Percentiles rank a stretch among this genome's conserved stretches.
Evolutionary conservation across 2,888 invertebrate species (phyloP).

Genomic region (Mellilla xanthometata): DNA sequence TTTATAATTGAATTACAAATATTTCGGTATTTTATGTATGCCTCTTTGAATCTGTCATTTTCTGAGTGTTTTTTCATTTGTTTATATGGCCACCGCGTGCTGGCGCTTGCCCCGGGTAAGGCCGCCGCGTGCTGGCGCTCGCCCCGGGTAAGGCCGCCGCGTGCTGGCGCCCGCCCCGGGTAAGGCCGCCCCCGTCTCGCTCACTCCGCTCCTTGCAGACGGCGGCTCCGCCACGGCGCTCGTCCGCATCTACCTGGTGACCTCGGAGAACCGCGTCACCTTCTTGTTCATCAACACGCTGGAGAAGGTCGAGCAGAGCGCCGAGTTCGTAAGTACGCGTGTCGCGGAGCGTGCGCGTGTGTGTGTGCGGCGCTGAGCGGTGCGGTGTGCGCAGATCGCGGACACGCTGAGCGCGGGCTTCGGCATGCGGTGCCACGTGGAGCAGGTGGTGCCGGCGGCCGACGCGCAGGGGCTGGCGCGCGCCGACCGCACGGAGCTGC

Average conservation of each 20-base stretch:
- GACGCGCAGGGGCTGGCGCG: constrained; percentile 56
- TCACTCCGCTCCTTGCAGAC: constrained; percentile 41
- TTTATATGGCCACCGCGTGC: no score
- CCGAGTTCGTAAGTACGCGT: constrained; percentile 71
- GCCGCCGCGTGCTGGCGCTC: constrained; percentile 71
- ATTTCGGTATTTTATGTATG: no score
- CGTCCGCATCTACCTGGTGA: constrained; percentile 83
- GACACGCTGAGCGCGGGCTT: constrained; percentile 75
- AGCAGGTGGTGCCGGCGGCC: constrained; percentile 69
- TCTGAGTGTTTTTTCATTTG: no score
- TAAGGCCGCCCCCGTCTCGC: constrained; percentile 27
- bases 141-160: constrained; percentile 73
- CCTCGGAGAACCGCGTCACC: constrained; percentile 78
- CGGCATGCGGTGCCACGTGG: constrained; percentile 82
- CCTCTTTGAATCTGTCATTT: no score
- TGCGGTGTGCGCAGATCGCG: constrained; percentile 82
- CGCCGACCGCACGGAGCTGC: constrained; percentile 69
- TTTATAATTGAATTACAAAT: no score
- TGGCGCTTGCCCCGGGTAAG: no score
- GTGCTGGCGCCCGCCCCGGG: no score
- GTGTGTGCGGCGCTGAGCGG: no score
- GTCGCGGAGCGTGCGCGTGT: no score
- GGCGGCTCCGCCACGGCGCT: constrained; percentile 62
- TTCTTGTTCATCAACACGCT: constrained; percentile 81
- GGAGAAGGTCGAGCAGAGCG: constrained; percentile 57